Conservation (phyloP, 2,113 vertebrate genomes). For the Carassius gibelio region DNA sequence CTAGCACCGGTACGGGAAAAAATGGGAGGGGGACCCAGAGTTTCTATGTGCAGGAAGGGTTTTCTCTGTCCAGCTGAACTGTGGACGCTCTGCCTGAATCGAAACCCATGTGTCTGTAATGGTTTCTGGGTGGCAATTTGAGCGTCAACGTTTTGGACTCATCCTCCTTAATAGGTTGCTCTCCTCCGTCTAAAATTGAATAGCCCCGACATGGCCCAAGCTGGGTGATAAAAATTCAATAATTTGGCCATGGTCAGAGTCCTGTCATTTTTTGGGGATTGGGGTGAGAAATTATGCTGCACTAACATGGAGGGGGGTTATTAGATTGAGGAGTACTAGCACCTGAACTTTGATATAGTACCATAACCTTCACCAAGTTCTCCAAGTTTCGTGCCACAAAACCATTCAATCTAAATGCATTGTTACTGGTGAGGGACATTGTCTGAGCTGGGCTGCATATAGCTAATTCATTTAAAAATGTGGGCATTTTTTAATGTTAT, state of each 20-base stretch:
- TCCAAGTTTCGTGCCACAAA: background rate
- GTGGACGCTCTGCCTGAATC: constrained; percentile 14
- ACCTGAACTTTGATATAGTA: constrained; percentile 51
- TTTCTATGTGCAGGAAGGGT: constrained; percentile 48
- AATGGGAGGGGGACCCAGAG: constrained; percentile 48
- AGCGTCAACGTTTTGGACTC: constrained; percentile 87
- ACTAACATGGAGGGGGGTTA: constrained; percentile 76
- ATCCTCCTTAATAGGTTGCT: constrained; percentile 97
- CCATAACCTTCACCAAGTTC: constrained; percentile 40
- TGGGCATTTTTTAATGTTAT: background rate
- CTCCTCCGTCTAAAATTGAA: constrained; percentile 98
- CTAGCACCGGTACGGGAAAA: constrained; percentile 73
- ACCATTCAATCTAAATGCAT: background rate
- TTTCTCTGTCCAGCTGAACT: constrained; percentile 45
- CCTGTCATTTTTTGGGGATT: constrained; percentile 79
- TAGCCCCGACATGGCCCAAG: constrained; percentile 91
- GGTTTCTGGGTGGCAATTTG: constrained; percentile 91
- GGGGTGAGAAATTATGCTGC: constrained; percentile 87
- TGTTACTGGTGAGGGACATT: background rate
- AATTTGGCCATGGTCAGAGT: constrained; percentile 83
- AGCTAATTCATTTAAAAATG: background rate
- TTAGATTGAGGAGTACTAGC: background rate
- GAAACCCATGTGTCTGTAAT: constrained; percentile 71
- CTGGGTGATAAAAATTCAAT: constrained; percentile 93
- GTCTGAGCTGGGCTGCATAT: background rate